These are phyloP conservation scores for Drosophila equinoxialis DNA, from an alignment of 1,140 invertebrate genomes.

Conservation along the genomic window DNA sequence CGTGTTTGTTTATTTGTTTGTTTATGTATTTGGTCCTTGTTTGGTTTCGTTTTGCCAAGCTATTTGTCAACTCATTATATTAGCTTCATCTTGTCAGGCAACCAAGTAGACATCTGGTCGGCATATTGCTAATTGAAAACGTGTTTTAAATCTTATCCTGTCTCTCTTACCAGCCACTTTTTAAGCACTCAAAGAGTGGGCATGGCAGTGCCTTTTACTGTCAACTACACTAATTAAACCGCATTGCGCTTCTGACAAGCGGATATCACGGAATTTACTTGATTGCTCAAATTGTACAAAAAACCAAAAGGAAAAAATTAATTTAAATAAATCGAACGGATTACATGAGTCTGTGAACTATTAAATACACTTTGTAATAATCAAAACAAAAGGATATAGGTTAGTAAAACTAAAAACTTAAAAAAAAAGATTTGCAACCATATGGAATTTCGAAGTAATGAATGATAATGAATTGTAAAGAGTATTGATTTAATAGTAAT, in stretches of 20 bases:
- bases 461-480: too few species aligned
- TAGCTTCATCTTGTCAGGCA: conserved; percentile 26
- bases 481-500: too few species aligned
- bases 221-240: conserved; percentile 56
- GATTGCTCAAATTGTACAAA: background rate
- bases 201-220: conserved; percentile 7
- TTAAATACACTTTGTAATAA: background rate
- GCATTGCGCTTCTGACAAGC: conserved; percentile 26
- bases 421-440: too few species aligned
- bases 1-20: conserved; percentile 39
- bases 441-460: too few species aligned
- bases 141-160: conserved; percentile 42
- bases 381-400: background rate
- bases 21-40: conserved; percentile 47
- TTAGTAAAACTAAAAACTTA: too few species aligned
- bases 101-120: conserved; percentile 16
- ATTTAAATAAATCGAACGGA: background rate
- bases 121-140: conserved; percentile 54
- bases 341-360: background rate
- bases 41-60: conserved; percentile 46
- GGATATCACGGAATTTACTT: conserved; percentile 15
- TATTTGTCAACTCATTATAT: conserved; percentile 63
- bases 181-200: conserved; percentile 22
- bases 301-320: background rate
- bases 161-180: background rate